Conservation (phyloP, 2,797 vertebrate genomes). For the Agapornis canus region DNA sequence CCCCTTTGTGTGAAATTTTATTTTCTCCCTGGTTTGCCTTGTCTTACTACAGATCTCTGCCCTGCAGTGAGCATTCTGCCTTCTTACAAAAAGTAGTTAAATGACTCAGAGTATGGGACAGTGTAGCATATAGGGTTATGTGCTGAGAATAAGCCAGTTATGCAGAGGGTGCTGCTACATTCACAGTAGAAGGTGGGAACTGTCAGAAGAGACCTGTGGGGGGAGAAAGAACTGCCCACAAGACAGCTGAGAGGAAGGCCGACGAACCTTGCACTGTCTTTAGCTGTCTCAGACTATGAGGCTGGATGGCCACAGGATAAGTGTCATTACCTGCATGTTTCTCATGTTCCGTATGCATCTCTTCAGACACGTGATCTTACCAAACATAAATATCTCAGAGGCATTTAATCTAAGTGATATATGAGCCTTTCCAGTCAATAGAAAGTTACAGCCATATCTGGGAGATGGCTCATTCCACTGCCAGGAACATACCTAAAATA, state of each 20-base stretch:
- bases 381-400: background rate
- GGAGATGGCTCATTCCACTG: background rate
- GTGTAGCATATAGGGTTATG: accelerated
- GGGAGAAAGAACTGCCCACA: background rate
- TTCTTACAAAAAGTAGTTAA: background rate
- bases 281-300: background rate
- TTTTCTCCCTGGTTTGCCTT: background rate
- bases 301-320: background rate
- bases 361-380: background rate
- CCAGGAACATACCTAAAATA: background rate
- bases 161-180: background rate
- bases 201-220: background rate
- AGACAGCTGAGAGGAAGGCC: background rate
- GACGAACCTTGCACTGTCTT: background rate
- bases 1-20: background rate
- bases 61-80: background rate
- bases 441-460: background rate
- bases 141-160: background rate
- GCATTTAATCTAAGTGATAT: background rate
- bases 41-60: background rate
- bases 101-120: accelerated
- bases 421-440: background rate
- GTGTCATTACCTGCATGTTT: background rate
- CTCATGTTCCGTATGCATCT: background rate
- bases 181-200: background rate